Evolutionary conservation across 2,888 invertebrate genomes (phyloP).

Genomic region (Rosalia funebris): DNA sequence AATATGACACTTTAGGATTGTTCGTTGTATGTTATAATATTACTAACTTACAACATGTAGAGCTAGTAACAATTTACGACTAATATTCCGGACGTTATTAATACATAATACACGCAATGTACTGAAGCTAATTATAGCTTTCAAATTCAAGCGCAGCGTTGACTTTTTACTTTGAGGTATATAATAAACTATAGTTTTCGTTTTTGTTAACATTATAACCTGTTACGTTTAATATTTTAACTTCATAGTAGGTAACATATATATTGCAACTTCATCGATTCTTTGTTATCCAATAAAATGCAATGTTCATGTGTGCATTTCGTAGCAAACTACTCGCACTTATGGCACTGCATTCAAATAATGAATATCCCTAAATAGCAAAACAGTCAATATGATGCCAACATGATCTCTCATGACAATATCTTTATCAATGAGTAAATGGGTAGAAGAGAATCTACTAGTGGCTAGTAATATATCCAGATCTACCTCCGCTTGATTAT

Average conservation of each 20-base stretch:
- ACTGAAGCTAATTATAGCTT: neutral
- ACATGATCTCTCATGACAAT: too few species aligned
- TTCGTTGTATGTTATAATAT: neutral
- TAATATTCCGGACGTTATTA: neutral
- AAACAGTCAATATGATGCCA: neutral
- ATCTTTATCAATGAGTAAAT: too few species aligned
- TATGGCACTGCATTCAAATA: too few species aligned
- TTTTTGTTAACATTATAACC: constrained; percentile 1
- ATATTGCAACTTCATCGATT: neutral
- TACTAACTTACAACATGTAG: neutral
- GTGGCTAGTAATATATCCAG: too few species aligned
- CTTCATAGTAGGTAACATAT: neutral
- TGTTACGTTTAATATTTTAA: neutral
- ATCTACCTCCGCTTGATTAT: too few species aligned
- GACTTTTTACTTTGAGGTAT: constrained; percentile 2
- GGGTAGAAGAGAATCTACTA: too few species aligned
- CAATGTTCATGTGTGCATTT: too few species aligned
- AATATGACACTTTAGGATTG: neutral
- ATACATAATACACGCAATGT: neutral
- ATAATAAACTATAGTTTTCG: constrained; percentile 1
- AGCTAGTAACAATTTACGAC: neutral
- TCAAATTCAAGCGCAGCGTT: constrained; percentile 6
- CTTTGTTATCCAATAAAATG: neutral
- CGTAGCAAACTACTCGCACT: too few species aligned
- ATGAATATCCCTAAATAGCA: too few species aligned